These are phyloP conservation scores for Hylia prasina DNA, from an alignment of 2,113 vertebrate genomes.

Conservation along the genomic window DNA sequence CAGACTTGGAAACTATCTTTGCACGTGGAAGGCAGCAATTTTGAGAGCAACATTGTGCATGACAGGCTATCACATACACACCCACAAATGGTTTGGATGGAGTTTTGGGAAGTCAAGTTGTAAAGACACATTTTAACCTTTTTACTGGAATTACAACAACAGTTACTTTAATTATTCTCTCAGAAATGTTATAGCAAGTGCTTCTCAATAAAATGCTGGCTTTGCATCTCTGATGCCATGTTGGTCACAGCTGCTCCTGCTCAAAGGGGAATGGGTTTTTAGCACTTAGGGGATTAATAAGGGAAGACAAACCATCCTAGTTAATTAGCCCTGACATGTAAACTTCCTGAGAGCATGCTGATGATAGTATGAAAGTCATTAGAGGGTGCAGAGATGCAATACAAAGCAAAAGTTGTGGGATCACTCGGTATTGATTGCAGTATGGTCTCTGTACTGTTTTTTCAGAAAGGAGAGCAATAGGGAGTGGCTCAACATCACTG, in stretches of 20 bases:
- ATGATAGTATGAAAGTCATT: background rate
- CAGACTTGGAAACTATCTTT: background rate
- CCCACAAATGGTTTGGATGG: background rate
- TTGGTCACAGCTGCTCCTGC: slow-evolving; percentile 18
- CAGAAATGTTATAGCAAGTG: background rate
- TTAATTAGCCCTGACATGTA: slow-evolving; percentile 50
- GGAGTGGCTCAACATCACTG: background rate
- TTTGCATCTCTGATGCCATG: background rate
- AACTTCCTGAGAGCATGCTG: slow-evolving; percentile 33
- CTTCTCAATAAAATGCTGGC: background rate
- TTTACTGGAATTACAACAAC: background rate
- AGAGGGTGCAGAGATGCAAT: background rate
- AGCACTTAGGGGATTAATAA: slow-evolving; percentile 40
- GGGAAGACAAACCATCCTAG: slow-evolving; percentile 17
- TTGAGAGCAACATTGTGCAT: background rate
- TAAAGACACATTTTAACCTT: background rate
- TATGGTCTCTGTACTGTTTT: background rate
- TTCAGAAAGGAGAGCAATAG: background rate
- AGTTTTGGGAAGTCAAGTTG: background rate
- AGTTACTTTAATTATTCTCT: background rate
- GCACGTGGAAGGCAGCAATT: background rate
- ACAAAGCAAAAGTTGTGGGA: background rate
- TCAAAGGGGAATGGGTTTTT: slow-evolving; percentile 5
- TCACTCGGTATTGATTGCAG: background rate
- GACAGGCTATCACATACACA: too few relatives aligned